phyloP scores from a whole-genome alignment of 2,888 invertebrate species.

The Dolichomitus sp. region DNA sequence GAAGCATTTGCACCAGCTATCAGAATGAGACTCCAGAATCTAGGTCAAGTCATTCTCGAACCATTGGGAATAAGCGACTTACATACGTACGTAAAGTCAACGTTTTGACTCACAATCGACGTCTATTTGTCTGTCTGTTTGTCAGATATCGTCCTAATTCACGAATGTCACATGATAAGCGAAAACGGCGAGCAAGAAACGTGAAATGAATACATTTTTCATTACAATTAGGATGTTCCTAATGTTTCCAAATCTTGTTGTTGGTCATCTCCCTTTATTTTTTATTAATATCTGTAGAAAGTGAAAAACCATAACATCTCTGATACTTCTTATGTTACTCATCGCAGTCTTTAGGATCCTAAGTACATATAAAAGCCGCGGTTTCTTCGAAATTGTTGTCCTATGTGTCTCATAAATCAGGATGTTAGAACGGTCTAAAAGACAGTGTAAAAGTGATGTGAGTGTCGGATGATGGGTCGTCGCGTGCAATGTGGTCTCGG shows the following conservation, averaged over 20 bases:
- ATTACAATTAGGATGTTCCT: too few relatives aligned
- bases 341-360: not conserved
- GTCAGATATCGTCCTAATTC: not conserved
- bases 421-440: slow-evolving; percentile 18
- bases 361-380: slow-evolving; percentile 15
- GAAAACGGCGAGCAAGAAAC: not conserved
- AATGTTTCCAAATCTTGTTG: not conserved
- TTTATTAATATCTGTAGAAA: not conserved
- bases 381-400: slow-evolving; percentile 71
- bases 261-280: too few relatives aligned
- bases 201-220: not conserved
- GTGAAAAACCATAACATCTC: not conserved
- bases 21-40: slow-evolving; percentile 4
- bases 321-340: not conserved
- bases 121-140: too few relatives aligned
- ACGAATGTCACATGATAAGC: not conserved
- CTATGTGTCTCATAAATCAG: slow-evolving; percentile 76
- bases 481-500: slow-evolving; percentile 15
- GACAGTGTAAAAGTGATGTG: slow-evolving; percentile 44
- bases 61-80: not conserved
- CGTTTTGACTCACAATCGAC: not conserved
- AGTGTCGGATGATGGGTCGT: slow-evolving; percentile 38
- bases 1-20: slow-evolving; percentile 74
- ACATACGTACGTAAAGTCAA: not conserved
- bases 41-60: not conserved